Conservation (phyloP, 2,113 vertebrate genomes). For the Pholis gunnellus region DNA sequence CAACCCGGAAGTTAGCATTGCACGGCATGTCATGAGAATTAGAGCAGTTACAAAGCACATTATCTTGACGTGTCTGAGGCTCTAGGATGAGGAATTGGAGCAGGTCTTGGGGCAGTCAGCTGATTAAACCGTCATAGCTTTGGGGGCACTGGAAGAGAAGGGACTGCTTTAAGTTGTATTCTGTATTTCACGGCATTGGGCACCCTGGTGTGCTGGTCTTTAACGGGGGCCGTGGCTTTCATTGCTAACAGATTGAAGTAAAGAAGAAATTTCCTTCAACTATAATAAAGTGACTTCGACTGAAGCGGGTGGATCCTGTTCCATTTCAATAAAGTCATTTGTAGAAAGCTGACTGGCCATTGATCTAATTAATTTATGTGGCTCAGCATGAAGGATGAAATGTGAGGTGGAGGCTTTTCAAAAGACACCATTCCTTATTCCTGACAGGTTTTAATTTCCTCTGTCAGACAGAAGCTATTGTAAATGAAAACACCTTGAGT, state of each 20-base stretch:
- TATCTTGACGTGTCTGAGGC: constrained; percentile 15
- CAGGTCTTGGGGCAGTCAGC: constrained; percentile 11
- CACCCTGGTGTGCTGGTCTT: constrained; percentile 36
- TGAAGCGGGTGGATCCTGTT: constrained; percentile 11
- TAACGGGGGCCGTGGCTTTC: constrained; percentile 20
- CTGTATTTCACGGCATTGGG: constrained; percentile 31
- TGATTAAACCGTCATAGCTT: constrained; percentile 14
- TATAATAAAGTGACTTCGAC: constrained; percentile 35
- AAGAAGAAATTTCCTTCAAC: constrained; percentile 39
- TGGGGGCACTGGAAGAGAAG: neutral
- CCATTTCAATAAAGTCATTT: constrained; percentile 58
- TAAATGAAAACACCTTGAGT: constrained; percentile 39
- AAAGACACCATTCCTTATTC: constrained; percentile 34
- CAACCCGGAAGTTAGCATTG: no score
- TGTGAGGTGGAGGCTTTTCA: constrained; percentile 18
- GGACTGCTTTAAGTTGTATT: constrained; percentile 17
- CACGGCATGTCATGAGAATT: neutral
- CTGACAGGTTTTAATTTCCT: constrained; percentile 51
- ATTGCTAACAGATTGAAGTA: constrained; percentile 40
- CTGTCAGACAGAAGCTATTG: constrained; percentile 39
- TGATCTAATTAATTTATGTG: constrained; percentile 56
- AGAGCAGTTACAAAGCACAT: constrained; percentile 3
- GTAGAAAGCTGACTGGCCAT: constrained; percentile 24
- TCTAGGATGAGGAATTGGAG: constrained; percentile 3
- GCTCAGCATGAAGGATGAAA: constrained; percentile 14